These are phyloP conservation scores for Lanius collurio DNA, from an alignment of 2,113 vertebrate species.

Conservation along the genomic window DNA sequence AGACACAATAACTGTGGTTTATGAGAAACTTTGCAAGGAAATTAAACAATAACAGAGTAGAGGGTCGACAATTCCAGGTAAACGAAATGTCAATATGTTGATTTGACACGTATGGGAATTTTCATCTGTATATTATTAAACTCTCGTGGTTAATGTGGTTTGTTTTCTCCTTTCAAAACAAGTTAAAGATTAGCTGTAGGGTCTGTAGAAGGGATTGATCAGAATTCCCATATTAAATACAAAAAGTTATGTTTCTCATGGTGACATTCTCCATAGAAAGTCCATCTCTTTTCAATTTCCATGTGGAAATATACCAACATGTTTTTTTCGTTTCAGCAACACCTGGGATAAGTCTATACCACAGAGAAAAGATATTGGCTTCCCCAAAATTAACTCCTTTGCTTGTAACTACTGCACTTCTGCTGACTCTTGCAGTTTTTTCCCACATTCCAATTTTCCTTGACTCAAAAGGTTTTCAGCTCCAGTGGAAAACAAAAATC, in stretches of 20 bases:
- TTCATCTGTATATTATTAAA: slow-evolving; percentile 19
- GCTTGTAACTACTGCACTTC: background rate
- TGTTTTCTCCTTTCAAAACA: background rate
- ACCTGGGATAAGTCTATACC: background rate
- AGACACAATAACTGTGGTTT: slow-evolving; percentile 23
- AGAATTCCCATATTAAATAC: background rate
- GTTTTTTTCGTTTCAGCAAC: background rate
- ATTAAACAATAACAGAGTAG: slow-evolving; percentile 26
- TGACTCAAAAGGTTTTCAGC: background rate
- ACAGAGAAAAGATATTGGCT: background rate
- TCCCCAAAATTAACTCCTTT: background rate
- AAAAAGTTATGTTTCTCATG: background rate
- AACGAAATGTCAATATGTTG: slow-evolving; percentile 5
- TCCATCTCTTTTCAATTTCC: background rate
- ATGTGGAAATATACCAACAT: background rate
- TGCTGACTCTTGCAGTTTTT: background rate
- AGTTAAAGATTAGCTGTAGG: background rate
- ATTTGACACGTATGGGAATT: background rate
- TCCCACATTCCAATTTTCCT: background rate
- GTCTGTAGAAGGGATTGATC: background rate
- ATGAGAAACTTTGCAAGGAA: slow-evolving; percentile 44
- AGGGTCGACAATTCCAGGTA: slow-evolving; percentile 15
- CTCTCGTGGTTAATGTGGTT: background rate
- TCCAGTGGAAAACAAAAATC: background rate
- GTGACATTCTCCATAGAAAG: background rate